Evolutionary conservation across 2,888 invertebrate genomes (phyloP).

Genomic region (Lapara coniferarum): DNA sequence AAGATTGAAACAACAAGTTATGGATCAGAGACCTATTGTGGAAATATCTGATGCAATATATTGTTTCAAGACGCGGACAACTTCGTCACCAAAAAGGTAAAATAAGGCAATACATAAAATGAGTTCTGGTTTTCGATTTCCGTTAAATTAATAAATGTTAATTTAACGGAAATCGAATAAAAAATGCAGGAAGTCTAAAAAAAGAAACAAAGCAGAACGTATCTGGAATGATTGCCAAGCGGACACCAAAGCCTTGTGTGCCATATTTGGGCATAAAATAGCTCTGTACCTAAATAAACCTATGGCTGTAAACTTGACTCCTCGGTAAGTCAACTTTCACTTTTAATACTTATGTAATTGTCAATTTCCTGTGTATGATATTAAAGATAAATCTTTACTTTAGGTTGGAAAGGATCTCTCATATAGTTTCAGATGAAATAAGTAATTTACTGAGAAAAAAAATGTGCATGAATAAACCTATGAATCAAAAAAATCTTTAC

Average conservation of each 20-base stretch:
- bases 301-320: conserved; percentile 48
- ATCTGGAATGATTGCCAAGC: conserved; percentile 13
- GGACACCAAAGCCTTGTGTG: conserved; percentile 46
- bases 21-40: conserved; percentile 62
- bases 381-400: conserved; percentile 29
- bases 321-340: conserved; percentile 52
- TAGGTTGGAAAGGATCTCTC: conserved; percentile 56
- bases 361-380: background rate
- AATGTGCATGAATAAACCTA: conserved; percentile 29
- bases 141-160: background rate
- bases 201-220: conserved; percentile 25
- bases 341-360: background rate
- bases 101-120: conserved; percentile 7
- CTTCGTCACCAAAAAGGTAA: conserved; percentile 37
- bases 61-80: conserved; percentile 56
- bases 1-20: conserved; percentile 59
- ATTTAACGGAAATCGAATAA: background rate
- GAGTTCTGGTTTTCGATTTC: background rate
- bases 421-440: conserved; percentile 56
- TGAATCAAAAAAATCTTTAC: conserved; percentile 44
- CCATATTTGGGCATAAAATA: conserved; percentile 59
- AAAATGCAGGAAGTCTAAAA: conserved; percentile 6
- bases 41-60: conserved; percentile 64
- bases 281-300: conserved; percentile 51
- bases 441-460: conserved; percentile 42